These are phyloP conservation scores for Rynchops niger DNA, from an alignment of 2,113 vertebrate genomes.

Conservation along the genomic window DNA sequence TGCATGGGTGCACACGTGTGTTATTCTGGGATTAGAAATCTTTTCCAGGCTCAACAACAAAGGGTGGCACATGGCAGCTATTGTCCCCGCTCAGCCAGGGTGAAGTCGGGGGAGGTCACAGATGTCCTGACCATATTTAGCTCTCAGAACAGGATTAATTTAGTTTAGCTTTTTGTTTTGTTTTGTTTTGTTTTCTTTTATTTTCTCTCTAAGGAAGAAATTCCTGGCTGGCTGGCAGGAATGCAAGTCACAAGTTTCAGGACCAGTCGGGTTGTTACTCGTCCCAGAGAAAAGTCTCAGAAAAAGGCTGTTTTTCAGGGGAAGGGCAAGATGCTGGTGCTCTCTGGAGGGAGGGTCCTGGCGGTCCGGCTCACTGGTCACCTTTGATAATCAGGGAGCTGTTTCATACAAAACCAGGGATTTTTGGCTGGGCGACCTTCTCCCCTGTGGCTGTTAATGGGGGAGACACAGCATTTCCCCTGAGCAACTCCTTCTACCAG, in stretches of 20 bases:
- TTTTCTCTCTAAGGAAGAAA: neutral
- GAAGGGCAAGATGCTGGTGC: neutral
- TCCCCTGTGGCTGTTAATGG: neutral
- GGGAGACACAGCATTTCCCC: neutral
- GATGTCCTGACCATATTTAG: constrained; percentile 65
- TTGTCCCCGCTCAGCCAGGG: constrained; percentile 48
- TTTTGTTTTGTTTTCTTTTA: neutral
- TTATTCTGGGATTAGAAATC: constrained; percentile 26
- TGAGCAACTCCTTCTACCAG: neutral
- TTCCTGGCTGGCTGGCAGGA: neutral
- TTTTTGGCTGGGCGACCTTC: neutral
- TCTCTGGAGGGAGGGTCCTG: neutral
- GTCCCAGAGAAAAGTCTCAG: neutral
- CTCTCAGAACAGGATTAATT: constrained; percentile 38
- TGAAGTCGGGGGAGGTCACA: constrained; percentile 57
- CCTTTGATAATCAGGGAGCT: neutral
- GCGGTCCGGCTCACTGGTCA: neutral
- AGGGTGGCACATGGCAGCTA: constrained; percentile 54
- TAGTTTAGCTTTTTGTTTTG: neutral
- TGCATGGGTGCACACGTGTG: neutral
- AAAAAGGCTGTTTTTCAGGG: neutral
- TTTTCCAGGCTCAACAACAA: constrained; percentile 43
- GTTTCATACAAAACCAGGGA: neutral
- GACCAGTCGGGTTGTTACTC: neutral
- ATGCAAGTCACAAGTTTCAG: constrained; percentile 1